Conservation (phyloP, 2,113 vertebrate genomes). For the Eptesicus fuscus region DNA sequence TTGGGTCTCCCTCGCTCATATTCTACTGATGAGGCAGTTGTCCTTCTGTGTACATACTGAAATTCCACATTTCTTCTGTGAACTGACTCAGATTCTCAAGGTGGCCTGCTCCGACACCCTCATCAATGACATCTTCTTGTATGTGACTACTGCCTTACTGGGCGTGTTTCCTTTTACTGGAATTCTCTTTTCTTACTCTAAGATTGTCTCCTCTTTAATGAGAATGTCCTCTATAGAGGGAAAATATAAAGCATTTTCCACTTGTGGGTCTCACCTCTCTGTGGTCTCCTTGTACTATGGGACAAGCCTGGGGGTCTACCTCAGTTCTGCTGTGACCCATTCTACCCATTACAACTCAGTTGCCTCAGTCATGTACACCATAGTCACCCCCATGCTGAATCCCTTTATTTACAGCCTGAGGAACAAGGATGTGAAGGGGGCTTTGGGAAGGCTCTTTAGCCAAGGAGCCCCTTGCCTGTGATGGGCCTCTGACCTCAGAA, state of each 20-base stretch:
- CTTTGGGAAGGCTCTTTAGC: background rate
- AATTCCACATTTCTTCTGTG: conserved; percentile 30
- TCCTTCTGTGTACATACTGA: background rate
- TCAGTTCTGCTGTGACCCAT: background rate
- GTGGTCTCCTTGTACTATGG: conserved; percentile 25
- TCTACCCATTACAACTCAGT: background rate
- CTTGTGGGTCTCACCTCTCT: conserved; percentile 30
- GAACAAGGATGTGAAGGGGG: conserved; percentile 42
- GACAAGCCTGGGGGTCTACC: background rate
- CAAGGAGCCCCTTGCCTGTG: background rate
- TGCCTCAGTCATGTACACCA: conserved; percentile 28
- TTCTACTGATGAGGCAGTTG: background rate
- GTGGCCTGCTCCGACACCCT: background rate
- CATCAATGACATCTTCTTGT: background rate
- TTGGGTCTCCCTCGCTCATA: background rate
- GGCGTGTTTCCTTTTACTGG: background rate
- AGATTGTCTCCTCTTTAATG: background rate
- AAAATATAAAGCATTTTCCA: background rate
- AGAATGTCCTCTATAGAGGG: background rate
- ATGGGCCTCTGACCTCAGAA: background rate
- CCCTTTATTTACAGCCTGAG: conserved; percentile 49
- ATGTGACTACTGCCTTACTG: background rate
- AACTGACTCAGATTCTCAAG: background rate
- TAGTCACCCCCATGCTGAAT: conserved; percentile 48
- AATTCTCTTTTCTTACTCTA: background rate